Conservation (phyloP, 2,113 vertebrate genomes). For the Rhinolophus ferrumequinum region DNA sequence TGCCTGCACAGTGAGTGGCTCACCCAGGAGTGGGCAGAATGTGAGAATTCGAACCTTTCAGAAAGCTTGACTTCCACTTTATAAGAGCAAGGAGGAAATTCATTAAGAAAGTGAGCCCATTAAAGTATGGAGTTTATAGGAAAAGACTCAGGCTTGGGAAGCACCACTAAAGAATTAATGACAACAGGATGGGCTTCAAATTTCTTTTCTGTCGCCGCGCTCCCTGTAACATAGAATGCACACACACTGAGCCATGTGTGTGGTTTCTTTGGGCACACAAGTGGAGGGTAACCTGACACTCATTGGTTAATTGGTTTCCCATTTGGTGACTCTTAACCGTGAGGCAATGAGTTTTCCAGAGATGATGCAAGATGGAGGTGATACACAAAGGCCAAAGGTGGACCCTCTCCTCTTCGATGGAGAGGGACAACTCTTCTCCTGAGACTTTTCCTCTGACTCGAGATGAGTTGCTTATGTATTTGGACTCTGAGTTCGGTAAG, state of each 20-base stretch:
- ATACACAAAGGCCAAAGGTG: not conserved
- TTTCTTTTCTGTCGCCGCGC: rapidly evolving
- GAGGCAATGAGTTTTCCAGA: not conserved
- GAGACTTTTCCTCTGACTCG: not conserved
- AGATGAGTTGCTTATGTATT: not conserved
- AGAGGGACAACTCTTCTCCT: not conserved
- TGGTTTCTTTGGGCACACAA: not conserved
- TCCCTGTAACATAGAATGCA: not conserved
- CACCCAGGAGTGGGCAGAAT: not conserved
- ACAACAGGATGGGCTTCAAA: rapidly evolving
- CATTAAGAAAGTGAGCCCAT: not conserved
- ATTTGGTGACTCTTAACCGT: not conserved
- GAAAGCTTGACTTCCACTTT: not conserved
- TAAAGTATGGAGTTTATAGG: not conserved
- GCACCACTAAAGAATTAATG: not conserved
- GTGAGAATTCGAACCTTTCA: not conserved
- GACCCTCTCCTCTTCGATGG: not conserved
- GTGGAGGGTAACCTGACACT: not conserved
- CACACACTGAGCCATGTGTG: not conserved
- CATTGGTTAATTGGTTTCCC: not conserved
- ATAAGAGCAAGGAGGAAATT: not conserved
- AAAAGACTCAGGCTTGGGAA: not conserved
- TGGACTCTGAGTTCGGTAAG: not conserved
- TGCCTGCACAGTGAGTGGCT: not conserved
- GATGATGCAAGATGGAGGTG: not conserved